These are phyloP conservation scores for Ciconia stormi DNA, from an alignment of 2,113 vertebrate genomes.

Conservation along the genomic window DNA sequence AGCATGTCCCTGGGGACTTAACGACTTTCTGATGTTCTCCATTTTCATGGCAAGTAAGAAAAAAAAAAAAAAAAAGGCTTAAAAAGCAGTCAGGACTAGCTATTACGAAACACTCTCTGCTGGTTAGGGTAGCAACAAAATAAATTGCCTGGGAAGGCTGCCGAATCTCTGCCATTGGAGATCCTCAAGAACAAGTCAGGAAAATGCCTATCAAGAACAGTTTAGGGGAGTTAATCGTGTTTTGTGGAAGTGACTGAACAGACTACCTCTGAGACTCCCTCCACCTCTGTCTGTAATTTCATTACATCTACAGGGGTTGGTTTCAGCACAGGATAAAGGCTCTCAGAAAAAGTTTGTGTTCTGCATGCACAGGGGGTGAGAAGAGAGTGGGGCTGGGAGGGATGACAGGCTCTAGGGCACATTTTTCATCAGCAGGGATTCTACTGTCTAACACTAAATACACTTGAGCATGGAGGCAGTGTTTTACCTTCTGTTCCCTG, in stretches of 20 bases:
- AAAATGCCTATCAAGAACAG: not conserved
- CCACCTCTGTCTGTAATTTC: not conserved
- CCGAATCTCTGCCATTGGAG: not conserved
- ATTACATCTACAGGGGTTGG: accelerated
- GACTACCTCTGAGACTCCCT: not conserved
- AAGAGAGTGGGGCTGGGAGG: accelerated
- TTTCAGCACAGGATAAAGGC: not conserved
- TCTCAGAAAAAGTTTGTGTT: not conserved
- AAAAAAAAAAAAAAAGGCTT: not conserved
- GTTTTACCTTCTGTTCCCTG: not conserved
- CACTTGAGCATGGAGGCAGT: accelerated
- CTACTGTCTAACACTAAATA: not conserved
- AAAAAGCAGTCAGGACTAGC: not conserved
- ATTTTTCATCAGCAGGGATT: not conserved
- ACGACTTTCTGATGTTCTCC: not conserved
- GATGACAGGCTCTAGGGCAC: not conserved
- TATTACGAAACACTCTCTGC: not conserved
- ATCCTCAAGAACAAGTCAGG: not conserved
- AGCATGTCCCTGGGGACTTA: not conserved
- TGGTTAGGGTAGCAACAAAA: not conserved
- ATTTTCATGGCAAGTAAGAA: not conserved
- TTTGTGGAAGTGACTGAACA: not conserved
- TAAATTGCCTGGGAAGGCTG: not conserved
- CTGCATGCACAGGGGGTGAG: not conserved
- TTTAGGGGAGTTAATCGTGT: accelerated